These are phyloP conservation scores for Notodonta dromedarius DNA, from an alignment of 2,888 invertebrate species.

Conservation along the genomic window DNA sequence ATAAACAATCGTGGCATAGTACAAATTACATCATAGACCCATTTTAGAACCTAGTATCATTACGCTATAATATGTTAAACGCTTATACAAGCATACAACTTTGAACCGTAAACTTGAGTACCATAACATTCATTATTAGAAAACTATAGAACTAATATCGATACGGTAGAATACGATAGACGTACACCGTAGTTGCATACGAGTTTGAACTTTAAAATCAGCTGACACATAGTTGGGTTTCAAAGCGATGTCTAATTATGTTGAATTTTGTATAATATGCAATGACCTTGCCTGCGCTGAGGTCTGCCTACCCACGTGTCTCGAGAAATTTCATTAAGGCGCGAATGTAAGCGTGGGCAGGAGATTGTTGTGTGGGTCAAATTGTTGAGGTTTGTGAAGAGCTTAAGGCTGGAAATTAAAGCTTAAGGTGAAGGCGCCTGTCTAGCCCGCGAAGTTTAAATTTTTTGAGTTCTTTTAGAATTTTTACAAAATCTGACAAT, in stretches of 20 bases:
- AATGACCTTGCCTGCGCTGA: constrained; percentile 1
- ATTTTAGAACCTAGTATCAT: not conserved
- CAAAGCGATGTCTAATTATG: not conserved
- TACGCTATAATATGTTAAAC: not conserved
- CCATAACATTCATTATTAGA: not conserved
- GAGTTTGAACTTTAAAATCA: not conserved
- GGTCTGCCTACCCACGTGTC: constrained; percentile 4
- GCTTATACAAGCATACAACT: not conserved
- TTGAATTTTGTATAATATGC: not conserved
- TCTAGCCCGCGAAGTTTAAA: too few relatives aligned
- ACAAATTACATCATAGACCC: constrained; percentile 1
- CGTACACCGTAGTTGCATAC: not conserved
- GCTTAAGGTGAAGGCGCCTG: too few relatives aligned
- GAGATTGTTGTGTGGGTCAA: constrained; percentile 4
- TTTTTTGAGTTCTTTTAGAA: too few relatives aligned
- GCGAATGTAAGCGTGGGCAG: not conserved
- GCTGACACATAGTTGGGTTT: not conserved
- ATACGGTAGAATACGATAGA: not conserved
- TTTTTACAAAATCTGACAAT: too few relatives aligned
- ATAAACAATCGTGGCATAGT: not conserved
- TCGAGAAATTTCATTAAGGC: constrained; percentile 7
- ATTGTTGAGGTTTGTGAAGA: not conserved
- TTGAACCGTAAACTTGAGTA: not conserved
- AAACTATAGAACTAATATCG: not conserved
- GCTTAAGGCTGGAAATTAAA: not conserved